A percentile compares a stretch with the other conserved stretches of the same genome.
Evolutionary conservation across 2,888 invertebrate genomes (phyloP).

Genomic region (Timema podura): DNA sequence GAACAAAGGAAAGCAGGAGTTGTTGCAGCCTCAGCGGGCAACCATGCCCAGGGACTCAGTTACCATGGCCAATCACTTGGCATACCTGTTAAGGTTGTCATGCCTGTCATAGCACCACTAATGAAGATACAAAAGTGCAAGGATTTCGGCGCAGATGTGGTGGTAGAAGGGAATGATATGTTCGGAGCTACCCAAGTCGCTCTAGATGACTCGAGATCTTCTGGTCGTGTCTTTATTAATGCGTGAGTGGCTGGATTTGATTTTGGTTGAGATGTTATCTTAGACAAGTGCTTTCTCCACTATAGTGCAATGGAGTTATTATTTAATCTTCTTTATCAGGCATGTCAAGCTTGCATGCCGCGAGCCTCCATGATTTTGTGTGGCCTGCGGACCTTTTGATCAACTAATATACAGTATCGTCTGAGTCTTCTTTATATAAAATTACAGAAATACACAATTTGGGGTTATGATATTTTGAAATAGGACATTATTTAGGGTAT

Average conservation of each 20-base stretch:
- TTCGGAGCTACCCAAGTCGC: conserved; percentile 48
- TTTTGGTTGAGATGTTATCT: too few species aligned
- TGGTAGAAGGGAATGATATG: conserved; percentile 48
- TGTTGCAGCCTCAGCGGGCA: conserved; percentile 54
- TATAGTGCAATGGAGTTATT: too few species aligned
- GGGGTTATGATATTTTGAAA: too few species aligned
- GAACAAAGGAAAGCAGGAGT: conserved; percentile 46
- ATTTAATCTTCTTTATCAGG: too few species aligned
- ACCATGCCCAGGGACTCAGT: conserved; percentile 53
- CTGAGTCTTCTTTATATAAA: too few species aligned
- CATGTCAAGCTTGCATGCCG: too few species aligned
- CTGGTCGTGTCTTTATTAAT: neutral
- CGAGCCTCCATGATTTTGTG: too few species aligned
- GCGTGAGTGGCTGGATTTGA: neutral
- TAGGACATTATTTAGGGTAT: too few species aligned
- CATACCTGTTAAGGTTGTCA: conserved; percentile 51
- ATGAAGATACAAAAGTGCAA: conserved; percentile 52
- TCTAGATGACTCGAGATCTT: conserved; percentile 42
- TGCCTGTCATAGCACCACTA: conserved; percentile 54
- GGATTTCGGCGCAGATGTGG: conserved; percentile 49
- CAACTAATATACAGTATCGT: too few species aligned
- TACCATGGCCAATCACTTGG: conserved; percentile 51
- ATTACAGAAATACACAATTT: too few species aligned
- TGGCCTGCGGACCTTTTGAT: too few species aligned
- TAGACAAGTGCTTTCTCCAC: too few species aligned